phyloP scores from a whole-genome alignment of 2,888 invertebrate genomes.

The Perizoma flavofasciatum region DNA sequence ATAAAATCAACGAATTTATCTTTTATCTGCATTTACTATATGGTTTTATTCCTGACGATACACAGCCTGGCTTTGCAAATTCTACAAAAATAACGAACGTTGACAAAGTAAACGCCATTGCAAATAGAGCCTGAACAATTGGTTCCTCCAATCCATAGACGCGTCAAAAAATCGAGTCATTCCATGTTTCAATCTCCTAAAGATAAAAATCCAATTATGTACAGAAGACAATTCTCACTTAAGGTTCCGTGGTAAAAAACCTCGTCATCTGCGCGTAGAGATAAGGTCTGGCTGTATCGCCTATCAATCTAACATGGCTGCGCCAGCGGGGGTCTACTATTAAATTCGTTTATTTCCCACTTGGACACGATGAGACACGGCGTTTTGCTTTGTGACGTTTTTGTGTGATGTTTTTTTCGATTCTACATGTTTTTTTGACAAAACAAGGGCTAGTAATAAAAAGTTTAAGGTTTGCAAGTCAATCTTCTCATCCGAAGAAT shows the following conservation, averaged over 20 bases:
- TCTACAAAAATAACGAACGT: too few species aligned
- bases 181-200: constrained; percentile 42
- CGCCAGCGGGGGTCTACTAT: constrained; percentile 70
- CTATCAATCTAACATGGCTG: constrained; percentile 75
- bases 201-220: constrained; percentile 74
- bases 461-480: constrained; percentile 6
- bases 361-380: constrained; percentile 36
- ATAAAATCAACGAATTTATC: too few species aligned
- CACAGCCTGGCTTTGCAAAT: too few species aligned
- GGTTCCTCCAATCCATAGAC: constrained; percentile 15
- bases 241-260: constrained; percentile 63
- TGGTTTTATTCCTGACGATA: too few species aligned
- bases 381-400: constrained; percentile 35
- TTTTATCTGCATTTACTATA: too few species aligned
- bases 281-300: constrained; percentile 65
- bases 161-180: constrained; percentile 31
- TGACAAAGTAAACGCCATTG: not conserved
- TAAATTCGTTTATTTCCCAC: constrained; percentile 59
- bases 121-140: not conserved
- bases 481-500: not conserved
- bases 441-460: not conserved
- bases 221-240: constrained; percentile 75
- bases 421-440: constrained; percentile 12
- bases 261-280: constrained; percentile 54
- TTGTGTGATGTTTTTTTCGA: constrained; percentile 5